Conservation (phyloP, 2,113 vertebrate genomes). For the Ancistrus triradiatus region DNA sequence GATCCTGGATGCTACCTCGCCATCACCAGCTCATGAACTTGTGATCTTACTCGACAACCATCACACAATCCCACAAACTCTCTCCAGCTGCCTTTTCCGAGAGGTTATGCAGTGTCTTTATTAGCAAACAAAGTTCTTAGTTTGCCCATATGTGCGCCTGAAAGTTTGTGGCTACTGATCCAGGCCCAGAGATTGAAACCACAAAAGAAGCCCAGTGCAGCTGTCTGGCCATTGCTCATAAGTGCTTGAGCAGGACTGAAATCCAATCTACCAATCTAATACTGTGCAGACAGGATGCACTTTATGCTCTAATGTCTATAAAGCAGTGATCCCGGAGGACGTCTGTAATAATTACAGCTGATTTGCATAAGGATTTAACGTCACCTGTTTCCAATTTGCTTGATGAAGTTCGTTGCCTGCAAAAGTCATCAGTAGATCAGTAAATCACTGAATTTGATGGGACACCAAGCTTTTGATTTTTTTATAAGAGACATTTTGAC, state of each 20-base stretch:
- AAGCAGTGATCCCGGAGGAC: no score
- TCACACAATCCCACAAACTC: constrained; percentile 3
- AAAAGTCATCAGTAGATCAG: no score
- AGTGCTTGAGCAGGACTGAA: constrained; percentile 11
- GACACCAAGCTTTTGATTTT: no score
- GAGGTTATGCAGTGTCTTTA: neutral
- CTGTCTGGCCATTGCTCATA: constrained; percentile 26
- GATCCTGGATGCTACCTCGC: no score
- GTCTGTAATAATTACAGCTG: no score
- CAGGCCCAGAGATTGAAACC: constrained; percentile 8
- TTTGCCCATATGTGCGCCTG: constrained; percentile 16
- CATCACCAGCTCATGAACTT: neutral
- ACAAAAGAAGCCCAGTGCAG: constrained; percentile 12
- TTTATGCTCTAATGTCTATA: no score
- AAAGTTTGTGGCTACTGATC: constrained; percentile 17
- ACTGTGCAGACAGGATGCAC: neutral
- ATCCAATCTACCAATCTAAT: neutral
- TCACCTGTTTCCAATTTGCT: no score
- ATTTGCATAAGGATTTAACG: no score
- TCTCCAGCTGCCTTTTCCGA: neutral
- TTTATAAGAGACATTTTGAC: no score
- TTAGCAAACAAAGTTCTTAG: constrained; percentile 5
- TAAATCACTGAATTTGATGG: no score
- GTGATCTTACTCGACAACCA: neutral
- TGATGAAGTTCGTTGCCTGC: no score